Conservation (phyloP, 2,113 vertebrate species). For the Gymnobelideus leadbeateri region DNA sequence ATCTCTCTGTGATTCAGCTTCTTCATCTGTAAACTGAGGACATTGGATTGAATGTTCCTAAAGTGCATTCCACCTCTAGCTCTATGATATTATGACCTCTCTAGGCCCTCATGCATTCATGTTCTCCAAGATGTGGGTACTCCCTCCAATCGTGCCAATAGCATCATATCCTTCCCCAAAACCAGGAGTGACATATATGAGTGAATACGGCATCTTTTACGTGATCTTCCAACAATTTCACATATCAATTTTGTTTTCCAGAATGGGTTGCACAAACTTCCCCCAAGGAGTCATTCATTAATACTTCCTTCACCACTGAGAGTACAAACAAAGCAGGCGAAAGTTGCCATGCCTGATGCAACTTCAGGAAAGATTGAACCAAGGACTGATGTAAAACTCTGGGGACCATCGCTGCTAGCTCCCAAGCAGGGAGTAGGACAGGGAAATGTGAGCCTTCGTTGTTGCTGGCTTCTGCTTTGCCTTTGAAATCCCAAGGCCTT, state of each 20-base stretch:
- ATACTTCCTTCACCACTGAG: slow-evolving; percentile 65
- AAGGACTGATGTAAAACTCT: slow-evolving; percentile 67
- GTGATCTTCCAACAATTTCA: slow-evolving; percentile 66
- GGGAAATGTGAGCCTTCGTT: slow-evolving; percentile 58
- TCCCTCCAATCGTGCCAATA: neutral
- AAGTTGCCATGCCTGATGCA: slow-evolving; percentile 80
- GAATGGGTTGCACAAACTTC: slow-evolving; percentile 65
- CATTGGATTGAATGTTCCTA: neutral
- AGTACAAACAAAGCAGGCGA: slow-evolving; percentile 63
- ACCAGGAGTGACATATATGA: neutral
- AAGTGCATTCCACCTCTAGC: neutral
- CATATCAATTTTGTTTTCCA: slow-evolving; percentile 79
- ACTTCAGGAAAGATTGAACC: slow-evolving; percentile 67
- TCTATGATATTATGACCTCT: neutral
- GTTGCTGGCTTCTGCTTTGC: neutral
- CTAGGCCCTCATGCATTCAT: neutral
- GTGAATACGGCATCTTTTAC: neutral
- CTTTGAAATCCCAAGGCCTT: slow-evolving; percentile 52
- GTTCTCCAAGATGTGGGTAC: neutral
- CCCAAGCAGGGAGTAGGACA: neutral
- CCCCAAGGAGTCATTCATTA: slow-evolving; percentile 71
- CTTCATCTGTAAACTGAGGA: neutral
- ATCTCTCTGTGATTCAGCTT: neutral
- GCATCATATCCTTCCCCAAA: neutral
- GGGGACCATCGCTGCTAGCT: neutral